A percentile compares a stretch with the other conserved stretches of the same genome.
These are phyloP conservation scores for Hesperia comma DNA, from an alignment of 2,888 invertebrate species.

Conservation along the genomic window DNA sequence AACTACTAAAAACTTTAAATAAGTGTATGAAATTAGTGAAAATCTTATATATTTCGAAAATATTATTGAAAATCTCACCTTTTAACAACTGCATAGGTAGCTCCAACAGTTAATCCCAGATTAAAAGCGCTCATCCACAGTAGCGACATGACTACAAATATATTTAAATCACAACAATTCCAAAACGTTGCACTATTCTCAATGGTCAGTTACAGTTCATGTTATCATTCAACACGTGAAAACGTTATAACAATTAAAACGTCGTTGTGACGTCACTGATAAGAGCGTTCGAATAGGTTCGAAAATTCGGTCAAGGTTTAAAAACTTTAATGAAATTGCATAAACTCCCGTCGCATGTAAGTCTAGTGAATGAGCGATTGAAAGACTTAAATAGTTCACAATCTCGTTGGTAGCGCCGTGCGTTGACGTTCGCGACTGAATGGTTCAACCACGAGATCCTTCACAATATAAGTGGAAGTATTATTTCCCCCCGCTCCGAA, in stretches of 20 bases:
- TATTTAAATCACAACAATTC: constrained; percentile 41
- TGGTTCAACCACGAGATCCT: constrained; percentile 56
- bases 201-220: constrained; percentile 23
- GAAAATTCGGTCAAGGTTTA: constrained; percentile 14
- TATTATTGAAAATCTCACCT: constrained; percentile 83
- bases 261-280: constrained; percentile 21
- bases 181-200: constrained; percentile 26
- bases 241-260: constrained; percentile 22
- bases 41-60: no score
- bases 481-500: constrained; percentile 55
- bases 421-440: constrained; percentile 58
- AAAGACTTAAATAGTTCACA: background rate
- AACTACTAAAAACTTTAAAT: no score
- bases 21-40: no score
- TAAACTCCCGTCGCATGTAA: background rate
- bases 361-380: background rate
- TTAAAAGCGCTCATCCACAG: constrained; percentile 86
- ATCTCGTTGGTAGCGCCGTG: constrained; percentile 41
- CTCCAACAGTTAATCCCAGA: constrained; percentile 85
- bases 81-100: constrained; percentile 85
- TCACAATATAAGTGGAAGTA: constrained; percentile 63
- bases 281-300: constrained; percentile 18
- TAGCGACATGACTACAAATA: constrained; percentile 78
- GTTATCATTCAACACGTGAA: constrained; percentile 23
- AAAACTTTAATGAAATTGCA: background rate